Evolutionary conservation across 2,113 vertebrate species (phyloP).

Genomic region (Pelvicachromis taeniatus): DNA sequence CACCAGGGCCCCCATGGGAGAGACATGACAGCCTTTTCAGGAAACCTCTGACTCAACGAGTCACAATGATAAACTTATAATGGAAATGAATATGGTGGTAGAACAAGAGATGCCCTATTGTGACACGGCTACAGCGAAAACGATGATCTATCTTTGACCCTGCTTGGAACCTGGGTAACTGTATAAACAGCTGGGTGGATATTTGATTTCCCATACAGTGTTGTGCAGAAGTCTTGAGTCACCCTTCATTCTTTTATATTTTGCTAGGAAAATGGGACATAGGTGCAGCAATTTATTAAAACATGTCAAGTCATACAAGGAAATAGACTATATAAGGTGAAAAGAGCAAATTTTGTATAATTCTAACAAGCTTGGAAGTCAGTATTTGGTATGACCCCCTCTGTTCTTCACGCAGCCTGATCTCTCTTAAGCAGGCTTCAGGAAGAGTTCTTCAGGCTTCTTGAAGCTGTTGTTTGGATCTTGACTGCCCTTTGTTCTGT

Average conservation of each 20-base stretch:
- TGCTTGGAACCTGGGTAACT: constrained; percentile 32
- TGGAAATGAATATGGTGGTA: constrained; percentile 55
- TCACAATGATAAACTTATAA: constrained; percentile 67
- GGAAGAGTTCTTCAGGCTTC: background rate
- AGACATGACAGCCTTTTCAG: constrained; percentile 62
- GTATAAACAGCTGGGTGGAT: constrained; percentile 24
- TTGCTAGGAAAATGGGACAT: background rate
- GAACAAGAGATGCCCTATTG: constrained; percentile 41
- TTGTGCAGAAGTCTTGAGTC: background rate
- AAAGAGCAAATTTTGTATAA: background rate
- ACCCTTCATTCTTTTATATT: background rate
- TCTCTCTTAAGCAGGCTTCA: background rate
- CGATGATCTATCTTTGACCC: constrained; percentile 54
- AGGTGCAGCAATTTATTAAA: background rate
- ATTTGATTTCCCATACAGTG: constrained; percentile 9
- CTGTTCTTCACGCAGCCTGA: background rate
- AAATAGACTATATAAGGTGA: background rate
- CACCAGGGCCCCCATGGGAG: constrained; percentile 60
- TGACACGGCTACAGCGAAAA: constrained; percentile 25
- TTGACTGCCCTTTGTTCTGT: background rate
- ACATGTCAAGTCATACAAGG: background rate
- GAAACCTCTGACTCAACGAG: constrained; percentile 69
- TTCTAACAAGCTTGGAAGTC: background rate
- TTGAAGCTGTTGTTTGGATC: background rate
- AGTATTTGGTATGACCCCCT: background rate